phyloP scores from a whole-genome alignment of 2,888 invertebrate genomes.

The Cabera pusaria region DNA sequence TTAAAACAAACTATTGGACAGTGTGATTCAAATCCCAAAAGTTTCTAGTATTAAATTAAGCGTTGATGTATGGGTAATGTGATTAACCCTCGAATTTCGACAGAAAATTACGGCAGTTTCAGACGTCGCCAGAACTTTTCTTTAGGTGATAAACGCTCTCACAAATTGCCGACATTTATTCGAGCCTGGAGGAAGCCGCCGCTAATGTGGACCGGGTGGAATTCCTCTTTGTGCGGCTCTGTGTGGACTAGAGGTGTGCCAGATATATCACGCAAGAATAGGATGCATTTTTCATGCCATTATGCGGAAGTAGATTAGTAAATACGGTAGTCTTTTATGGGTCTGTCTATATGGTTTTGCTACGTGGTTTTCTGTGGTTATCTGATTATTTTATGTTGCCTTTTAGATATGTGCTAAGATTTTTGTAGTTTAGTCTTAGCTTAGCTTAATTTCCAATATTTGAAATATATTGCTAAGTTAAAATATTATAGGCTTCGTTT shows the following conservation, averaged over 20 bases:
- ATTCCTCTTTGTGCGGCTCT: conserved; percentile 53
- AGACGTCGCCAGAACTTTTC: conserved; percentile 76
- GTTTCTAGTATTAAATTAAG: conserved; percentile 66
- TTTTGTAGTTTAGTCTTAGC: too few species aligned
- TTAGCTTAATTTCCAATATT: too few species aligned
- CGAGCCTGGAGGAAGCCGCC: conserved; percentile 62
- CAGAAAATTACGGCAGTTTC: conserved; percentile 70
- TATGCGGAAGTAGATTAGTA: too few species aligned
- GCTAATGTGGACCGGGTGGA: conserved; percentile 62
- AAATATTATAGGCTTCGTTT: too few species aligned
- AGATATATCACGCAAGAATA: conserved; percentile 15
- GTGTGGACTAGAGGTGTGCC: conserved; percentile 18
- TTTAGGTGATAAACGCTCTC: conserved; percentile 78
- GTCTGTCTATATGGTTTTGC: too few species aligned
- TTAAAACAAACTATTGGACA: conserved; percentile 36
- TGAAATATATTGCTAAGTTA: too few species aligned
- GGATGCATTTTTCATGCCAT: conserved; percentile 21
- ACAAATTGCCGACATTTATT: conserved; percentile 78
- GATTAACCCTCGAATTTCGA: conserved; percentile 73
- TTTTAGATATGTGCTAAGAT: too few species aligned
- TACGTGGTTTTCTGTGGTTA: too few species aligned
- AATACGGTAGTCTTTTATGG: too few species aligned
- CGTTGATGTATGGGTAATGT: conserved; percentile 64
- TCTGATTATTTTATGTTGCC: too few species aligned
- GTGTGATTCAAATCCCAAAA: conserved; percentile 49